Conservation (phyloP, 2,113 vertebrate genomes). For the Oncorhynchus kisutch region DNA sequence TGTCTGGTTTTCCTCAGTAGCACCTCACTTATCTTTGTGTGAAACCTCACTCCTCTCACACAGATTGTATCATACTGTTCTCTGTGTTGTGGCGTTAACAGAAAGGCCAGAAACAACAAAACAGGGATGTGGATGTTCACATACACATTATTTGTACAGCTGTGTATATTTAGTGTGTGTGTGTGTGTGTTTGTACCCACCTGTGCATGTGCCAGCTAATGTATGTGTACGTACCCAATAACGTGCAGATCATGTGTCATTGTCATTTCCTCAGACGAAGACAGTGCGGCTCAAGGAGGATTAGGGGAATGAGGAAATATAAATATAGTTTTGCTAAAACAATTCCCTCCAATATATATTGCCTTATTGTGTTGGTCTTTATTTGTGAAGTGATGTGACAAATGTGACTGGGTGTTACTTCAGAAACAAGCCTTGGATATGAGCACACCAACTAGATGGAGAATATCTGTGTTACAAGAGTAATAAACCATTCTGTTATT, state of each 20-base stretch:
- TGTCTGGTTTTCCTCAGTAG: background rate
- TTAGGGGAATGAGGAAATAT: background rate
- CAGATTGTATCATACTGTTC: constrained; percentile 41
- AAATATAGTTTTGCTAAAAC: background rate
- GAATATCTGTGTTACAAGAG: background rate
- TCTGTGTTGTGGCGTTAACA: background rate
- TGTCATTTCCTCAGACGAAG: background rate
- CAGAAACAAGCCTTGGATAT: no score
- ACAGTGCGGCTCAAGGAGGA: background rate
- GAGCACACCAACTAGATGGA: background rate
- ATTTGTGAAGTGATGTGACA: background rate
- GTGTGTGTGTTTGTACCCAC: background rate
- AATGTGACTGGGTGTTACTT: background rate
- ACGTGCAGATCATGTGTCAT: background rate
- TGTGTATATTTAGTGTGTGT: background rate
- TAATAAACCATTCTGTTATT: background rate
- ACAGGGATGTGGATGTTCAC: background rate
- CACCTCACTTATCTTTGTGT: background rate
- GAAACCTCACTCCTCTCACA: constrained; percentile 26
- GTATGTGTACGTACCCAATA: no score
- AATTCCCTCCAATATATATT: background rate
- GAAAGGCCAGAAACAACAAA: background rate
- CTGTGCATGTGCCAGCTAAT: no score
- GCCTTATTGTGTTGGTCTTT: background rate
- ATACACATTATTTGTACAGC: background rate